A percentile compares a stretch with the other conserved stretches of the same genome.
Evolutionary conservation across 2,113 vertebrate genomes (phyloP).

Genomic region (Spea multiplicata): DNA sequence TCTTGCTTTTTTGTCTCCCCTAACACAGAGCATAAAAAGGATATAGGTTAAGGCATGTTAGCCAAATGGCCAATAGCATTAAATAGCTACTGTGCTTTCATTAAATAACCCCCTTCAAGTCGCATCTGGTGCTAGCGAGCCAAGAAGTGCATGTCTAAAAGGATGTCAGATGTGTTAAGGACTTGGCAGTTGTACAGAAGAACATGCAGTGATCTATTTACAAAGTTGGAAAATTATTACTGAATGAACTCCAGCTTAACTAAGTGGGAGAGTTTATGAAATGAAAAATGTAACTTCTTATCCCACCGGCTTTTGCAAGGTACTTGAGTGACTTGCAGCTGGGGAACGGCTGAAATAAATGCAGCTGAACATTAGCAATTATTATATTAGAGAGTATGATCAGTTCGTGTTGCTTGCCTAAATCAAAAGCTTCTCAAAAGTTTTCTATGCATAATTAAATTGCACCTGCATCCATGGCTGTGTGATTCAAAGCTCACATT

Average conservation of each 20-base stretch:
- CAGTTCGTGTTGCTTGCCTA: slow-evolving; percentile 33
- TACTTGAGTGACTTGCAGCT: slow-evolving; percentile 14
- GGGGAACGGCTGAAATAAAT: slow-evolving; percentile 28
- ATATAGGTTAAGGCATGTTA: slow-evolving; percentile 15
- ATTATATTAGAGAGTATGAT: slow-evolving; percentile 47
- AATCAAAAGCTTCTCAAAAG: slow-evolving; percentile 38
- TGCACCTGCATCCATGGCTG: slow-evolving; percentile 31
- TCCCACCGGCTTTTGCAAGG: background rate
- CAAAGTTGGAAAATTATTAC: slow-evolving; percentile 31
- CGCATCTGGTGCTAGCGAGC: slow-evolving; percentile 11
- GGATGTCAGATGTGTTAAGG: slow-evolving; percentile 41
- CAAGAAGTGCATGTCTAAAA: slow-evolving; percentile 19
- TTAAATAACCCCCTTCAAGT: slow-evolving; percentile 6
- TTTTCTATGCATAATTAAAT: slow-evolving; percentile 44
- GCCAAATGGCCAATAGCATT: slow-evolving; percentile 20
- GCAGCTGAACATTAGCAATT: slow-evolving; percentile 39
- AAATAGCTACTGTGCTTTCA: slow-evolving; percentile 30
- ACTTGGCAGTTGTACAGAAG: slow-evolving; percentile 28
- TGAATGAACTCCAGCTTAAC: slow-evolving; percentile 12
- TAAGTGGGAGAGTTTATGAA: slow-evolving; percentile 25
- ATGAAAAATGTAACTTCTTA: slow-evolving; percentile 6
- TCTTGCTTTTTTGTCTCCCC: too few relatives aligned
- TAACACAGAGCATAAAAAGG: background rate
- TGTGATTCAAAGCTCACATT: slow-evolving; percentile 18
- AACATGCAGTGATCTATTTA: slow-evolving; percentile 27